Base-by-base conservation (phyloP, 1,140 invertebrate genomes). In the Cephus cinctus region DNA sequence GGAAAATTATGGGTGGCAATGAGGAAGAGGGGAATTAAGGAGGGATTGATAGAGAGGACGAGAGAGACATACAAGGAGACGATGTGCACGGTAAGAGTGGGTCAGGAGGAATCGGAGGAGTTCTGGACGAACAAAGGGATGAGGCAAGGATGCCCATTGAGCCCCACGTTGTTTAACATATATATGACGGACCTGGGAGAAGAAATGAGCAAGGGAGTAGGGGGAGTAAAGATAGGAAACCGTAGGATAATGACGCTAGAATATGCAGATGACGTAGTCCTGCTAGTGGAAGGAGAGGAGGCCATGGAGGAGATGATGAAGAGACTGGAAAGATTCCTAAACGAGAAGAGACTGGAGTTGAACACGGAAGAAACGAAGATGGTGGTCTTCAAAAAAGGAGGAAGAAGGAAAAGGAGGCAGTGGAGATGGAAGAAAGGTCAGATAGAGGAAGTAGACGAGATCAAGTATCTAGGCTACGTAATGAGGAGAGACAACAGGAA, bases 121-220 rank as follows among this genome's bases (percentile, higher is more conserved):
- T 53, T 53, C 11, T 45, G 35, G 42, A 50, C 39, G 34, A 35
- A 35, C 6, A 54, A 45, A 16, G 47, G 52, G 9, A 22, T 54
- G 14, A 50, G 42, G 6, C 47, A 54, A 25, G 52, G 52, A 5
- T 45, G 47, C 12, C 5, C n/a, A 1, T 12, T 51, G 16, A 54
- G 48, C 18, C 43, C 48, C 2, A 21, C 43, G n/a, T 16, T 55
- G 6, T 55, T 55, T 12, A 25, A 43, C 18, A 19, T 52, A 5
- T 56, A 52, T 39, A 44, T 49, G 1, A 30, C 40, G 9, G 41
- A 21, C 4, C 9, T 56, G 18, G 46, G 46, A 1, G 14, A 34
- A 16, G 15, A 34, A 42, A 22, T 40, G 3, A 42, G 2, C 6
- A 15, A 21, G 0, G 23, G 21, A 3, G 11, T 23, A n/a, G 27